Conservation (phyloP, 2,113 vertebrate species). For the Tursiops truncatus region DNA sequence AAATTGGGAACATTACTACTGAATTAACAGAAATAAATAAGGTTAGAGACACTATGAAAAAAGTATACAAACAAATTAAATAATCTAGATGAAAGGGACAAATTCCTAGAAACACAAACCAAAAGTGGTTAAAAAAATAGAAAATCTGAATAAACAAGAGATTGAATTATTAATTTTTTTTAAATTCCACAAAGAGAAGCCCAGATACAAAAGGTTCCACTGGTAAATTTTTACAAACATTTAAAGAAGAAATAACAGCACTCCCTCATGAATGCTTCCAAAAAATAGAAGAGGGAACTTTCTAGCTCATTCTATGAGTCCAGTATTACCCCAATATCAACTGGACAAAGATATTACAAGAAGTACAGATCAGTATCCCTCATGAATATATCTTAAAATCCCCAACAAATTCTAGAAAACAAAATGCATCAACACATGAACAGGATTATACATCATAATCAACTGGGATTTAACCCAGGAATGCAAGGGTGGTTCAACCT, state of each 20-base stretch:
- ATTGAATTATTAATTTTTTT: neutral
- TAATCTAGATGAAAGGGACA: neutral
- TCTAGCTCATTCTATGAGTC: neutral
- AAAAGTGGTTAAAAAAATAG: neutral
- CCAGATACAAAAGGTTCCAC: neutral
- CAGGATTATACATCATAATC: neutral
- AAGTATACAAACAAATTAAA: neutral
- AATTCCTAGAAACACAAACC: neutral
- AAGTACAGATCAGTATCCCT: neutral
- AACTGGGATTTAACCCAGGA: neutral
- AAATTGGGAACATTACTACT: neutral
- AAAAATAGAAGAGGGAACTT: neutral
- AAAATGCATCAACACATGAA: neutral
- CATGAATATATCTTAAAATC: neutral
- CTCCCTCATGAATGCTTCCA: neutral
- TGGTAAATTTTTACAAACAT: neutral
- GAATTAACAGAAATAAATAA: neutral
- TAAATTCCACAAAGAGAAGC: neutral
- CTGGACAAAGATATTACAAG: neutral
- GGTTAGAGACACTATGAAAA: neutral
- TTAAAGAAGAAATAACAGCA: neutral
- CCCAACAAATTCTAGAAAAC: neutral
- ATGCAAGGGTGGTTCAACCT: neutral
- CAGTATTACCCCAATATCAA: neutral
- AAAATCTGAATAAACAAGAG: neutral